Evolutionary conservation across 2,113 vertebrate species (phyloP).

Genomic region (Sclerurus mexicanus): DNA sequence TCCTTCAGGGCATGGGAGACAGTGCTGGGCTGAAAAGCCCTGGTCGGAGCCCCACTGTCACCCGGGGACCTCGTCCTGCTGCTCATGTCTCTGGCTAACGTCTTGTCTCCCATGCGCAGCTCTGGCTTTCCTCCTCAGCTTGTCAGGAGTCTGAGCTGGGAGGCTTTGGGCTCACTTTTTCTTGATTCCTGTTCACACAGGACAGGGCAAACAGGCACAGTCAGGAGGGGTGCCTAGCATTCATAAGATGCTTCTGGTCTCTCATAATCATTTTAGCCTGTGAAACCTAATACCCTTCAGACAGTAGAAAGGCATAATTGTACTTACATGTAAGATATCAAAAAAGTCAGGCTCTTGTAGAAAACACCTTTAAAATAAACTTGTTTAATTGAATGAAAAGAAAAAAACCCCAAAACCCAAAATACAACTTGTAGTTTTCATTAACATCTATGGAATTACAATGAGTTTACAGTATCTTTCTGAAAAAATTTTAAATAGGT

Average conservation of each 20-base stretch:
- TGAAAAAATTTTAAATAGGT: not conserved
- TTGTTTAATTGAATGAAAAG: not conserved
- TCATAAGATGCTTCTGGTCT: not conserved
- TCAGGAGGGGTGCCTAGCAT: not conserved
- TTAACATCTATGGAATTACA: not conserved
- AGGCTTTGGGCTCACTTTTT: not conserved
- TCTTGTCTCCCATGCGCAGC: not conserved
- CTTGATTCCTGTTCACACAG: not conserved
- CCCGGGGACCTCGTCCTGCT: not conserved
- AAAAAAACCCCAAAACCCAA: not conserved
- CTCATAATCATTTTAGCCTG: too few relatives aligned
- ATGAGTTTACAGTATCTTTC: not conserved
- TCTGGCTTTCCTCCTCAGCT: not conserved
- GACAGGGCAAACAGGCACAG: not conserved
- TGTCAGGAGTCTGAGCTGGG: fast-evolving
- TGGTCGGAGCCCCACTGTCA: not conserved
- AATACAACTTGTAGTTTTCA: not conserved
- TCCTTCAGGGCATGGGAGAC: not conserved
- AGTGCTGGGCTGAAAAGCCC: not conserved
- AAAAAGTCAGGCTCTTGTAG: not conserved
- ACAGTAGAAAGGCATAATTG: not conserved
- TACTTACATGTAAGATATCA: not conserved
- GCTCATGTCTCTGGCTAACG: fast-evolving
- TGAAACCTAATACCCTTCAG: not conserved
- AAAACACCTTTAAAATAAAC: not conserved